Conservation (phyloP, 1,140 invertebrate genomes). For the Drosophila micromelanica region DNA sequence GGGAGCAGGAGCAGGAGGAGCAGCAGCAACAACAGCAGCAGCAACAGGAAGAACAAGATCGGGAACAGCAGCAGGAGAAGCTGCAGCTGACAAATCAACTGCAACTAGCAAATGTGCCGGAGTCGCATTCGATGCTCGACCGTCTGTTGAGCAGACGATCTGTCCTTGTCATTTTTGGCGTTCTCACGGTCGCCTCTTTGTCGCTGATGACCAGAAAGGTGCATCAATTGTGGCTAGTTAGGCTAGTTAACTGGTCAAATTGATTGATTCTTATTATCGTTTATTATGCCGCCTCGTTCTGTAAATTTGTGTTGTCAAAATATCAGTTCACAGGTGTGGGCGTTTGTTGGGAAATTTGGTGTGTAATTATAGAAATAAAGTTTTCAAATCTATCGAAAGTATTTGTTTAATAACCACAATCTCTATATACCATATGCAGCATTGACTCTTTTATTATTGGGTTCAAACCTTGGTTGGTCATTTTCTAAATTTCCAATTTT, state of each 20-base stretch:
- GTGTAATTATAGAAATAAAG: no score
- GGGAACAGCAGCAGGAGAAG: background rate
- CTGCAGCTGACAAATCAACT: background rate
- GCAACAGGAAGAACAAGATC: background rate
- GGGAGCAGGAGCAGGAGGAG: background rate
- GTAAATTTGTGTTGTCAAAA: conserved; percentile 2
- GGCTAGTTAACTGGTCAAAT: background rate
- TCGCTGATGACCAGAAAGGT: background rate
- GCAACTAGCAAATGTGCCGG: background rate
- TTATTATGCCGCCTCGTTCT: background rate
- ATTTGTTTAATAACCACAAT: no score
- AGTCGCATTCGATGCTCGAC: background rate
- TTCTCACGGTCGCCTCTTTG: background rate
- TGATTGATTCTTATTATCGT: background rate
- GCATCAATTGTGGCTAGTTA: background rate
- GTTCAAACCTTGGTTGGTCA: no score
- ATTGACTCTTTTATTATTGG: no score
- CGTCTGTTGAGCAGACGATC: background rate
- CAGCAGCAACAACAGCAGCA: background rate
- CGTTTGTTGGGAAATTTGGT: no score
- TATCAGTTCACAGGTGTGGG: no score
- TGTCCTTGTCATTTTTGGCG: background rate
- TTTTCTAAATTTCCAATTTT: no score
- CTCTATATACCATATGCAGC: no score
- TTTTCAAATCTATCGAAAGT: no score